phyloP scores from a whole-genome alignment of 1,140 invertebrate species.

The Lepidurus couesii region DNA sequence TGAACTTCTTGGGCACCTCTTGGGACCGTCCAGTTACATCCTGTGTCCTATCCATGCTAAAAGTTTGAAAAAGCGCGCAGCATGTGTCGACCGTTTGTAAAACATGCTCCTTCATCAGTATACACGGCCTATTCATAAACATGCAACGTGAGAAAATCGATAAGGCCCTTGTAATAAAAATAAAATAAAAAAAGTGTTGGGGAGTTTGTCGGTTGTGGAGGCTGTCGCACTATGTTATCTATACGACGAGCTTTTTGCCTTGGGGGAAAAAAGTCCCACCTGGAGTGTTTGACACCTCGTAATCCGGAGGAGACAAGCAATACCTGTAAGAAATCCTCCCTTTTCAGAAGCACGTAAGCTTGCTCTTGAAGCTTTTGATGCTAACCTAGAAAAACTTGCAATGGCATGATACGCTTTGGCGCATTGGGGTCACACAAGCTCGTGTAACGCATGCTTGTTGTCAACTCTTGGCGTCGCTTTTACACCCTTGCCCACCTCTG shows the following conservation, averaged over 20 bases:
- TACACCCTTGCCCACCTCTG: background rate
- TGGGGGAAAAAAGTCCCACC: background rate
- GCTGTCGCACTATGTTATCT: too few relatives aligned
- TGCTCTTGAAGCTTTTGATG: background rate
- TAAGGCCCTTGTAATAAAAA: too few relatives aligned
- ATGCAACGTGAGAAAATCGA: too few relatives aligned
- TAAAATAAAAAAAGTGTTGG: too few relatives aligned
- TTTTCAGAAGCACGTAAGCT: slow-evolving; percentile 1
- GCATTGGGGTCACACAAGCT: background rate
- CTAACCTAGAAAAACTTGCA: background rate
- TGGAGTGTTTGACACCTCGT: slow-evolving; percentile 18
- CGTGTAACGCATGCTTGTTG: background rate
- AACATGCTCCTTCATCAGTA: too few relatives aligned
- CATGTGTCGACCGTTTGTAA: background rate
- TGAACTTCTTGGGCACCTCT: background rate
- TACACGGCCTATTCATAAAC: too few relatives aligned
- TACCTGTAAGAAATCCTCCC: background rate
- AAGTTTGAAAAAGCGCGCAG: background rate
- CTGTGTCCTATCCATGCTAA: background rate
- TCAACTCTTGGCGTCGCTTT: background rate
- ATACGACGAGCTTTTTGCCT: background rate
- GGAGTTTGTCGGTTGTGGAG: too few relatives aligned
- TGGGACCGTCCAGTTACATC: background rate
- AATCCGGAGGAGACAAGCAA: background rate
- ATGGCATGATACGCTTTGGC: background rate